Conservation (phyloP, 2,113 vertebrate genomes). For the Anhinga anhinga region DNA sequence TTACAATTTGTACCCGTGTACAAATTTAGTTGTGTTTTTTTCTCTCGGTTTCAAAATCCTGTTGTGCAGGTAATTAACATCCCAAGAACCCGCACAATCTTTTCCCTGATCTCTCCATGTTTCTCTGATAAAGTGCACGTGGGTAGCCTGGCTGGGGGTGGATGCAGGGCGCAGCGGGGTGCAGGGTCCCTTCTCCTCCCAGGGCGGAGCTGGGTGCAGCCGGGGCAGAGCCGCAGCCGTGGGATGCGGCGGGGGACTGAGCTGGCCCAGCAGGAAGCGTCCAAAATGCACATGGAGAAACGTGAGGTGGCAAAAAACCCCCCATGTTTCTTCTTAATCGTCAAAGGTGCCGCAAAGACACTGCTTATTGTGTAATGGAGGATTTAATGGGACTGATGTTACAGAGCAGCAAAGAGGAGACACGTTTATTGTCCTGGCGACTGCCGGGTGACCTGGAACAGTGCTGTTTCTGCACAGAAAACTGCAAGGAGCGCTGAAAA, state of each 20-base stretch:
- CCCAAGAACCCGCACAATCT: not conserved
- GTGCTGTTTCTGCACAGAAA: not conserved
- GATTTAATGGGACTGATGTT: not conserved
- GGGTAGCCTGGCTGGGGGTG: fast-evolving
- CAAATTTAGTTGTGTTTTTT: not conserved
- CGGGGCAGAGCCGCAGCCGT: not conserved
- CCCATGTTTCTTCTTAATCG: not conserved
- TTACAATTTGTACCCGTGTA: not conserved
- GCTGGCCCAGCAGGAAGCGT: not conserved
- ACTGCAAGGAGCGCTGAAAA: not conserved
- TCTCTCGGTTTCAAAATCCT: not conserved
- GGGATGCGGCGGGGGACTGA: fast-evolving
- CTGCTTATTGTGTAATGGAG: no score
- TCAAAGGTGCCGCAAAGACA: fast-evolving
- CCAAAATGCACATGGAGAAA: not conserved
- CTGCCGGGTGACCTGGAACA: fast-evolving
- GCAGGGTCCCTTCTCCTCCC: not conserved
- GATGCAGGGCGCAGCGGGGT: no score
- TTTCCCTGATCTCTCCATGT: not conserved
- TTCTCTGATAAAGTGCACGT: not conserved
- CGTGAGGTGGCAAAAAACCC: fast-evolving
- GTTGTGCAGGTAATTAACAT: not conserved
- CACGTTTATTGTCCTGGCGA: not conserved
- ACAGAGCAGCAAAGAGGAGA: not conserved
- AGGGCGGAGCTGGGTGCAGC: not conserved